Conservation (phyloP, 2,797 vertebrate genomes). For the Sternotherus odoratus region DNA sequence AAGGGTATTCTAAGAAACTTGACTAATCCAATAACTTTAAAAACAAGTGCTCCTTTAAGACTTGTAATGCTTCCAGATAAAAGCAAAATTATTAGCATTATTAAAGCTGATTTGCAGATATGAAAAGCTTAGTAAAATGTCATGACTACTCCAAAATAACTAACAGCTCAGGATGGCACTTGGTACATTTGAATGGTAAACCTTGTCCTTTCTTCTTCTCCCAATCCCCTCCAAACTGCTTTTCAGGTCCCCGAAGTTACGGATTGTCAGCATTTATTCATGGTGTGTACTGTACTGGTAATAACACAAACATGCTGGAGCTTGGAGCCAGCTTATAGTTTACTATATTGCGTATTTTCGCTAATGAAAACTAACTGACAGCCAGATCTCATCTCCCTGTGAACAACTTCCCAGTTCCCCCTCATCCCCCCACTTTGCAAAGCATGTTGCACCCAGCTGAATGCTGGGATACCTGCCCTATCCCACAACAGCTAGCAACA, state of each 20-base stretch:
- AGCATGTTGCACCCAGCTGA: no score
- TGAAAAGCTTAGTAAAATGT: neutral
- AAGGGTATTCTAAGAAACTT: neutral
- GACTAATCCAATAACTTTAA: neutral
- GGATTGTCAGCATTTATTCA: constrained; percentile 55
- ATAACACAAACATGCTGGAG: constrained; percentile 58
- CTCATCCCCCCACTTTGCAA: no score
- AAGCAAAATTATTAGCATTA: neutral
- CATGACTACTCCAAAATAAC: constrained; percentile 8
- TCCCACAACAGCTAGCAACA: no score
- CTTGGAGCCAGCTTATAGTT: constrained; percentile 63
- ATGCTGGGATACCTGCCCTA: no score
- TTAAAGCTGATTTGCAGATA: accelerated
- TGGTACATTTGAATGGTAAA: constrained; percentile 1
- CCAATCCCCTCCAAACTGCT: constrained; percentile 52
- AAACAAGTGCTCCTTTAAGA: neutral
- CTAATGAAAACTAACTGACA: no score
- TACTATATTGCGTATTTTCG: constrained; percentile 76
- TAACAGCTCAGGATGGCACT: neutral
- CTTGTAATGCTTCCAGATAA: neutral
- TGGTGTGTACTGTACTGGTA: neutral
- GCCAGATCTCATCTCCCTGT: no score
- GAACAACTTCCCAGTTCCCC: no score
- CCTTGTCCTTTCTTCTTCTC: constrained; percentile 29
- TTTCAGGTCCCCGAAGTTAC: constrained; percentile 59